Conservation (phyloP, 2,888 invertebrate genomes). For the Oegoconia quadripuncta region DNA sequence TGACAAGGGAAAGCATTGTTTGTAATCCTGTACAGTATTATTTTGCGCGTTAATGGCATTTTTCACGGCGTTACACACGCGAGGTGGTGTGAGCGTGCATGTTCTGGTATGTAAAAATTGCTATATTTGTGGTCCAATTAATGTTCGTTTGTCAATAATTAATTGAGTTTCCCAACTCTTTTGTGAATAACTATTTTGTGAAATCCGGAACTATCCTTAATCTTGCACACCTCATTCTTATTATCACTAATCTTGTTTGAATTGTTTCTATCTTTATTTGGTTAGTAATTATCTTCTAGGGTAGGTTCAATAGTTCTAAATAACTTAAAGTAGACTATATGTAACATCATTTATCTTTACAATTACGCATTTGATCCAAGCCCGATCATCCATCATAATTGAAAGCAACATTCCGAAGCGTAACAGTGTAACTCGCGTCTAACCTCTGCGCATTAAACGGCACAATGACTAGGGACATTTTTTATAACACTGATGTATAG, state of each 20-base stretch:
- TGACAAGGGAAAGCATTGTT: constrained; percentile 54
- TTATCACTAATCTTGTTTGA: too few species aligned
- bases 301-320: too few species aligned
- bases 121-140: constrained; percentile 15
- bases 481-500: constrained; percentile 27
- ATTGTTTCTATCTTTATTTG: too few species aligned
- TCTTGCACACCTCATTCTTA: too few species aligned
- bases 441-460: constrained; percentile 37
- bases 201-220: too few species aligned
- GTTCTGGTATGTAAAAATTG: constrained; percentile 33
- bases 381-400: constrained; percentile 27
- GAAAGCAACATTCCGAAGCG: constrained; percentile 40
- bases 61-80: constrained; percentile 52
- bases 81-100: constrained; percentile 43
- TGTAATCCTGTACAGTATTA: constrained; percentile 36
- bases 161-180: too few species aligned
- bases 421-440: constrained; percentile 24
- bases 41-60: constrained; percentile 44
- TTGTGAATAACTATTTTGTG: too few species aligned
- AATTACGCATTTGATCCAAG: neutral
- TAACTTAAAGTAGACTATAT: too few species aligned
- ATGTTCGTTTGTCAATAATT: constrained; percentile 10
- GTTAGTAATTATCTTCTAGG: too few species aligned
- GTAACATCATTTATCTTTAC: too few species aligned
- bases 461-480: constrained; percentile 49